A percentile compares a stretch with the other conserved stretches of the same genome.
phyloP scores from a whole-genome alignment of 2,113 vertebrate genomes.

The Pampusana beccarii region DNA sequence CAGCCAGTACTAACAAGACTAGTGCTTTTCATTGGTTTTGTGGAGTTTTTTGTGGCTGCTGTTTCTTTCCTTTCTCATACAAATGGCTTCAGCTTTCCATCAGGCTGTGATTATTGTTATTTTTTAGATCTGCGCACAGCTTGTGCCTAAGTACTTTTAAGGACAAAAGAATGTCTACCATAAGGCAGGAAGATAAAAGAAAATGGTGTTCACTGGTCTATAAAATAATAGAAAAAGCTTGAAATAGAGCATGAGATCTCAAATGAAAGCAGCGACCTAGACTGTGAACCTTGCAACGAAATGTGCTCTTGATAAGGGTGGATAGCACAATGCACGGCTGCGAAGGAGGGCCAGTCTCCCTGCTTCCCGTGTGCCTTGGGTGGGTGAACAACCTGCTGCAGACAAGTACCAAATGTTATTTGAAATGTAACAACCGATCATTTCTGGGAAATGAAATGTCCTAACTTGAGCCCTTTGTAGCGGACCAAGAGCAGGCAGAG shows the following conservation, averaged over 20 bases:
- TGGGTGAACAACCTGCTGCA: background rate
- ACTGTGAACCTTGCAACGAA: background rate
- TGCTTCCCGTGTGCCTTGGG: background rate
- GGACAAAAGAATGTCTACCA: background rate
- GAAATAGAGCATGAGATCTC: background rate
- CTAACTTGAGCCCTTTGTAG: background rate
- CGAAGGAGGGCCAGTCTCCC: background rate
- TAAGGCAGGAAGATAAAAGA: background rate
- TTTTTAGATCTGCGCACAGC: background rate
- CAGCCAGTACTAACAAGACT: background rate
- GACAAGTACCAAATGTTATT: background rate
- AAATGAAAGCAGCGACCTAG: background rate
- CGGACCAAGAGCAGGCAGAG: background rate
- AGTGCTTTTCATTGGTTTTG: background rate
- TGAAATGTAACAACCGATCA: background rate
- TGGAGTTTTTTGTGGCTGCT: background rate
- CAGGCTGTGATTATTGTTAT: background rate
- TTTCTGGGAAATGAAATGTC: background rate
- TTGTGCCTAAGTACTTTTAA: conserved; percentile 13
- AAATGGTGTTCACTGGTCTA: background rate
- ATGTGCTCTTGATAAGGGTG: background rate
- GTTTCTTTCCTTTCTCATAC: background rate
- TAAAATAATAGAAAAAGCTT: background rate
- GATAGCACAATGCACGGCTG: background rate
- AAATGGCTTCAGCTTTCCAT: background rate